Conservation (phyloP, 2,797 vertebrate species). For the Schizothorax lantsangensis region DNA sequence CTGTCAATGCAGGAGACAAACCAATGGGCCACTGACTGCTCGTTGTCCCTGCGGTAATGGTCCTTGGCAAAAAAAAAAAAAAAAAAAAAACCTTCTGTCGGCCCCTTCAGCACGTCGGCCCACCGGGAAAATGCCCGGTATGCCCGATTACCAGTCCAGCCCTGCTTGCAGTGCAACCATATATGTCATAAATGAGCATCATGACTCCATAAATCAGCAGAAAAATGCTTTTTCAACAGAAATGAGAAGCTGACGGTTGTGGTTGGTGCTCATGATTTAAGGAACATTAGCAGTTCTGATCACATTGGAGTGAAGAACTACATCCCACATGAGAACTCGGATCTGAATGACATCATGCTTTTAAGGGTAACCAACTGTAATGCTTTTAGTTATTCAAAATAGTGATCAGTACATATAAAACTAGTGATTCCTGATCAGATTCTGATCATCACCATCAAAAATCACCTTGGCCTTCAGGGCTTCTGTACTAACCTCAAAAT, state of each 20-base stretch:
- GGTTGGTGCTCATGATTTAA: neutral
- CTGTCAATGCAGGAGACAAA: too few species aligned
- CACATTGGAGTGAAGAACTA: neutral
- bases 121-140: too few species aligned
- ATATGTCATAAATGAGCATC: neutral
- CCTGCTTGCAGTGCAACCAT: neutral
- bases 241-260: neutral
- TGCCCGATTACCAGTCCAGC: too few species aligned
- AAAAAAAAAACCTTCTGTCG: too few species aligned
- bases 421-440: neutral
- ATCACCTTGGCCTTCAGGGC: neutral
- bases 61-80: too few species aligned
- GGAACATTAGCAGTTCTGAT: fast-evolving
- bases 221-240: neutral
- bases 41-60: too few species aligned
- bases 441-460: too few species aligned
- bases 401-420: too few species aligned
- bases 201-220: neutral
- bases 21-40: too few species aligned
- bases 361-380: conserved; percentile 65
- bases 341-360: conserved; percentile 67
- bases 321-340: fast-evolving
- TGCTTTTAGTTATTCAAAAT: too few species aligned
- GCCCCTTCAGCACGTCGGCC: too few species aligned
- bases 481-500: neutral